A percentile compares a stretch with the other conserved stretches of the same genome.
phyloP scores from a whole-genome alignment of 2,888 invertebrate genomes.

The Entomobrya multifasciata region DNA sequence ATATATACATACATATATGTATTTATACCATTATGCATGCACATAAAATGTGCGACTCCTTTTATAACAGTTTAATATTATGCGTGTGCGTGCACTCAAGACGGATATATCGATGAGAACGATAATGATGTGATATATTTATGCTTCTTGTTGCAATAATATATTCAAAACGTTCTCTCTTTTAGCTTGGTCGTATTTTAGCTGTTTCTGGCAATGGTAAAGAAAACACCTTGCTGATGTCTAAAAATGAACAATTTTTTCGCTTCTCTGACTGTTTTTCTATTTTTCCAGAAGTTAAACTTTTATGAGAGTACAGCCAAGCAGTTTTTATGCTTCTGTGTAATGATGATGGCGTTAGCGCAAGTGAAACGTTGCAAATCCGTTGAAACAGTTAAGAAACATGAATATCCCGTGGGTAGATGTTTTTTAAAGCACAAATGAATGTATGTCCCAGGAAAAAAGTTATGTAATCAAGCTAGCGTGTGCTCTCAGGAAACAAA shows the following conservation, averaged over 20 bases:
- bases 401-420: slow-evolving; percentile 2
- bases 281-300: slow-evolving; percentile 43
- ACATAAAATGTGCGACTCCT: slow-evolving; percentile 50
- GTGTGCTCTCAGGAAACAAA: slow-evolving; percentile 22
- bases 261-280: slow-evolving; percentile 26
- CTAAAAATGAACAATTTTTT: slow-evolving; percentile 39
- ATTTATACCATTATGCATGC: slow-evolving; percentile 45
- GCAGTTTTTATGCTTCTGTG: slow-evolving; percentile 1
- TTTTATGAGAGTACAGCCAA: slow-evolving; percentile 33
- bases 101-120: background rate
- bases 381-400: slow-evolving; percentile 21
- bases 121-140: slow-evolving; percentile 51
- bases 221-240: slow-evolving; percentile 64
- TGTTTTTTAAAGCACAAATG: slow-evolving; percentile 19
- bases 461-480: slow-evolving; percentile 64
- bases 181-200: slow-evolving; percentile 47
- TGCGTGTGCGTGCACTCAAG: slow-evolving; percentile 1
- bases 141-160: slow-evolving; percentile 34
- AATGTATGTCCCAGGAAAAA: slow-evolving; percentile 63
- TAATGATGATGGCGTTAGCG: slow-evolving; percentile 8
- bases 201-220: slow-evolving; percentile 39
- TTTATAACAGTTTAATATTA: slow-evolving; percentile 15
- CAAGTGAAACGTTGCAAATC: slow-evolving; percentile 66
- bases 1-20: slow-evolving; percentile 47
- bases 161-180: slow-evolving; percentile 18